Evolutionary conservation across 2,113 vertebrate species (phyloP), one percentile per base, ranked within the genome.

Genomic region (Aspiorhynchus laticeps): DNA sequence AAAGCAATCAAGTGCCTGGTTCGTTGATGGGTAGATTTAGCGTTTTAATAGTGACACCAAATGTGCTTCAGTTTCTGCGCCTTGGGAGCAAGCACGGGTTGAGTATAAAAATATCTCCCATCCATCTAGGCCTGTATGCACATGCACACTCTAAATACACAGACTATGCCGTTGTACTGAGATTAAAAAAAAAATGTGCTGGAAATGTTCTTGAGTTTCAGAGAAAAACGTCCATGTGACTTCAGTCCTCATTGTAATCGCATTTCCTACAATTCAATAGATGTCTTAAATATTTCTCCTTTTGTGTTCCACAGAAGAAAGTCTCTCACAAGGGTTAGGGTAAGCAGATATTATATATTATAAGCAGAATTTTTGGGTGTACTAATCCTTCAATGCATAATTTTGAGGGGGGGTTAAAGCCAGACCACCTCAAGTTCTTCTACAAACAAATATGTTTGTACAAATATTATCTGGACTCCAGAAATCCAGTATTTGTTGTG

Each of bases 401-500:
- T 36, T 36, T 36, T 36, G 36, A 36, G 36, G 3, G 3, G 36
- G 36, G 36, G 36, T 71, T 71, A 71, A 36, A 75, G 38, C 24
- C 24, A 75, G 38, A n/a, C 38, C 38, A 46, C 73, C 73, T 43
- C 36, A 11, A 43, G 38, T 46, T 75, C 4, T 10, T 26, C 69
- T 38, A 24, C 69, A 43, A 26, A 75, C 24, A 74, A 74, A 43
- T 43, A 74, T 74, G 71, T n/a, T 43, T 74, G 71, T 43, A 14
- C 38, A 74, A 75, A 75, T 43, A 43, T 74, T 43, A n/a, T 75
- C 24, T 74, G 71, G 21, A 43, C 71, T 43, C 38, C 38, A 75
- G 10, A 43, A 75, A 75, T 75, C 24, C 38, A 43, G 24, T 75
- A 43, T 74, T 74, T 43, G 38, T 7, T 43, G 69, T 56, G 10